Evolutionary conservation across 2,113 vertebrate species (phyloP), one percentile per base, ranked within the genome.

Genomic region (Perca fluviatilis): DNA sequence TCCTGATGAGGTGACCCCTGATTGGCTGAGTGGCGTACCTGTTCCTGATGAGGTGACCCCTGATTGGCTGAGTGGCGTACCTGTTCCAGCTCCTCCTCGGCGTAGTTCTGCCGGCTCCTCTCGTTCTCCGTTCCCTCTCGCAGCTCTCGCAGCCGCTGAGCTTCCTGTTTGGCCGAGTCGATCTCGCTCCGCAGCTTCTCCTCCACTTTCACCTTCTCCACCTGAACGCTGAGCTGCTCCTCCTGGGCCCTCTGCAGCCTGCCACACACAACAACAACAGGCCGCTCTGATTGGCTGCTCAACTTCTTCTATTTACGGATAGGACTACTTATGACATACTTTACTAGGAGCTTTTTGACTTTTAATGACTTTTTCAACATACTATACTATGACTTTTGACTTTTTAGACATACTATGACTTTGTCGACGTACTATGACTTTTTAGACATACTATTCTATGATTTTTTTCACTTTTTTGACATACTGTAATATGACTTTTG

Each of bases 41-140:
- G n/a, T n/a, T n/a, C n/a, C n/a, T n/a, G n/a, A n/a, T n/a, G n/a
- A n/a, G n/a, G n/a, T 36, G 33, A 8, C 33, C 33, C 36, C 11
- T 1, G 33, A 15, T 15, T 5, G 60, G 60, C 13, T 36, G 36
- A 21, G 1, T 2, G 14, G 3, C 3, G 12, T 51, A 99, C 98
- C 97, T 99, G 98, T 58, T 97, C 97, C 92, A 99, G 92, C 87
- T 99, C 98, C 75, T 99, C 96, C 94, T 99, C 98, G 0, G 97
- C 97, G 0, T 98, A 98, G 5, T 96, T 98, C 93, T 98, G 98
- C 1, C 96, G 84, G 89, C 97, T 98, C 73, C 97, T 95, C 85
- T 98, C 95, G 0, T 97, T 98, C 94, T 96, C 97, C 0, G 97
- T 96, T 50, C 97, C 98, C 78, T 97, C 96, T 0, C 97, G 93